Conservation (phyloP, 2,113 vertebrate species). For the Halcyon malimbica region DNA sequence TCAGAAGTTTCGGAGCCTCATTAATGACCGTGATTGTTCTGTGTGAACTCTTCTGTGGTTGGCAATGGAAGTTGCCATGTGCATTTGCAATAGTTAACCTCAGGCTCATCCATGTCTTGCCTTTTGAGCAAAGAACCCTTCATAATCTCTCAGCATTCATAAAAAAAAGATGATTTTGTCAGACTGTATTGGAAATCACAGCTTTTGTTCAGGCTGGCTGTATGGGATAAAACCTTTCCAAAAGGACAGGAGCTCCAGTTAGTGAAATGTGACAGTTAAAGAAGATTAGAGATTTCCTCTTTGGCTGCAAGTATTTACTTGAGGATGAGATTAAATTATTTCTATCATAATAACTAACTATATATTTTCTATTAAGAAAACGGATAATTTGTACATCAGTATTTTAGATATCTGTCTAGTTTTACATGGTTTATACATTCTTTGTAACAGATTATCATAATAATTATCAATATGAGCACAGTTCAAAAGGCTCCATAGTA, state of each 20-base stretch:
- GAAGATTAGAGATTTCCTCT: background rate
- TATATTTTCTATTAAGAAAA: background rate
- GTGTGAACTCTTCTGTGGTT: background rate
- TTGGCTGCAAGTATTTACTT: background rate
- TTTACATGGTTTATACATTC: background rate
- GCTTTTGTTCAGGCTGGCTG: constrained; percentile 29
- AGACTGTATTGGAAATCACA: constrained; percentile 15
- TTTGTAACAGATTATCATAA: background rate
- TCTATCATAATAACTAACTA: background rate
- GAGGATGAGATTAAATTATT: background rate
- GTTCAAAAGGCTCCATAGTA: background rate
- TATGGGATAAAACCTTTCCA: constrained; percentile 5
- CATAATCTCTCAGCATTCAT: background rate
- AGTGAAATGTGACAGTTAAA: constrained; percentile 1
- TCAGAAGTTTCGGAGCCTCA: background rate
- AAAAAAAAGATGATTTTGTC: constrained; percentile 1
- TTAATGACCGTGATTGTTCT: background rate
- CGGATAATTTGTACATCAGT: background rate
- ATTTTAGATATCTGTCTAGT: background rate
- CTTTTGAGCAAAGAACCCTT: background rate
- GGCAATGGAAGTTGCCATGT: background rate
- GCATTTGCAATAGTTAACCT: background rate
- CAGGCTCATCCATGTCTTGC: background rate
- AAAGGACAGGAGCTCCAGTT: background rate
- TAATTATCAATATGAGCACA: background rate